A percentile compares a stretch with the other conserved stretches of the same genome.
phyloP scores from a whole-genome alignment of 2,113 vertebrate species.

The Lichenostomus cassidix region DNA sequence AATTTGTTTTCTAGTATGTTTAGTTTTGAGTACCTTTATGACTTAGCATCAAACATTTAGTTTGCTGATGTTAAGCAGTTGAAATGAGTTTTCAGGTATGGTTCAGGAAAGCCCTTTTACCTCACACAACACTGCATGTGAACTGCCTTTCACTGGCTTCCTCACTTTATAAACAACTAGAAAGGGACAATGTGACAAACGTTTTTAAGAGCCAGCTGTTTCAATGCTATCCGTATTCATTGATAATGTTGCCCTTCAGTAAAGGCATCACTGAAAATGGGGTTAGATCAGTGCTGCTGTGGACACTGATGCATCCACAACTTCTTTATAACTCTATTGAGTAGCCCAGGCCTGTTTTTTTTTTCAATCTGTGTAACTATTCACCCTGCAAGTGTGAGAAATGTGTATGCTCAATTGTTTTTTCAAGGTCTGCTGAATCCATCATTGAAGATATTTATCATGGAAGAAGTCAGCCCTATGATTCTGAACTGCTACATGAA shows the following conservation, averaged over 20 bases:
- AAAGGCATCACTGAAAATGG: not conserved
- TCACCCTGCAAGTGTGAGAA: not conserved
- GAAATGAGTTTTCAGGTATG: not conserved
- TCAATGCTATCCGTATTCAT: not conserved
- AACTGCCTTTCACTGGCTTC: not conserved
- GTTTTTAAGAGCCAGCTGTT: not conserved
- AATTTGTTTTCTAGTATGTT: not conserved
- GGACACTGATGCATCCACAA: not conserved
- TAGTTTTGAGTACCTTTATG: not conserved
- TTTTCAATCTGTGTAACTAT: not conserved
- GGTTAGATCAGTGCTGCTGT: not conserved
- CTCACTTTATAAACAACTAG: not conserved
- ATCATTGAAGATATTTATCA: conserved; percentile 90
- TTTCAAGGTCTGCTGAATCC: conserved; percentile 85
- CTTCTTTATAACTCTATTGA: not conserved
- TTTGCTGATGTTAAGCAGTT: not conserved
- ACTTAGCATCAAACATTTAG: not conserved
- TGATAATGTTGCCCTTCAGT: not conserved
- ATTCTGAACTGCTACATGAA: conserved; percentile 87
- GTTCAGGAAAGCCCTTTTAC: not conserved
- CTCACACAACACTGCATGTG: not conserved
- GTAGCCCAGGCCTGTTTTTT: not conserved
- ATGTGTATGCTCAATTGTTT: conserved; percentile 42
- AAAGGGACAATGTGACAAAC: not conserved
- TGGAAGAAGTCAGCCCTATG: conserved; percentile 85